Conservation (phyloP, 2,888 invertebrate genomes). For the Megalurothrips usitatus region DNA sequence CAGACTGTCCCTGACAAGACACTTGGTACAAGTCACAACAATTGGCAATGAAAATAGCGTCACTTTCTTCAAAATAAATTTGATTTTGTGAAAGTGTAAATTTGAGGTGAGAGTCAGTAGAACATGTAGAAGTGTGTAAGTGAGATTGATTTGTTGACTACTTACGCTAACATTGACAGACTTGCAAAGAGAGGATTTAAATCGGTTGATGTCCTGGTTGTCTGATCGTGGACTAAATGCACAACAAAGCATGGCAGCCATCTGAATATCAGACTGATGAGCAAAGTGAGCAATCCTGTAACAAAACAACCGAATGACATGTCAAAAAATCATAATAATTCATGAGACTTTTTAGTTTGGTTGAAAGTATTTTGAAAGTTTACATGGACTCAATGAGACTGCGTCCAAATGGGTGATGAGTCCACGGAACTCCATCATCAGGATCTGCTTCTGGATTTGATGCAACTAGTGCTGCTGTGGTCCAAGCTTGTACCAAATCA, state of each 20-base stretch:
- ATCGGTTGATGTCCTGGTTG: slow-evolving; percentile 38
- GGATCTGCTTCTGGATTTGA: slow-evolving; percentile 47
- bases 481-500: slow-evolving; percentile 86
- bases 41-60: background rate
- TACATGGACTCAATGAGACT: slow-evolving; percentile 80
- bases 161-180: slow-evolving; percentile 54
- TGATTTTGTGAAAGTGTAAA: background rate
- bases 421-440: slow-evolving; percentile 71
- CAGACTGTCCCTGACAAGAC: too few species aligned
- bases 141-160: slow-evolving; percentile 43
- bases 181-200: slow-evolving; percentile 47
- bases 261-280: slow-evolving; percentile 79
- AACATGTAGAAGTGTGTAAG: background rate
- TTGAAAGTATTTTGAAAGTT: slow-evolving; percentile 38
- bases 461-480: slow-evolving; percentile 67
- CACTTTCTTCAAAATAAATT: background rate
- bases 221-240: slow-evolving; percentile 61
- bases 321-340: background rate
- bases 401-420: slow-evolving; percentile 80
- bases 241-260: slow-evolving; percentile 89
- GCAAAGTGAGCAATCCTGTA: slow-evolving; percentile 76
- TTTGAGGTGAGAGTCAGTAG: background rate
- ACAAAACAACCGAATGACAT: slow-evolving; percentile 37
- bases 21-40: background rate
- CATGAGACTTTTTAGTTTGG: background rate